Evolutionary conservation across 35 echinoderm and acorn worm species (phyloP), one percentile per base, ranked within the genome.

Genomic region (Diadema setosum): DNA sequence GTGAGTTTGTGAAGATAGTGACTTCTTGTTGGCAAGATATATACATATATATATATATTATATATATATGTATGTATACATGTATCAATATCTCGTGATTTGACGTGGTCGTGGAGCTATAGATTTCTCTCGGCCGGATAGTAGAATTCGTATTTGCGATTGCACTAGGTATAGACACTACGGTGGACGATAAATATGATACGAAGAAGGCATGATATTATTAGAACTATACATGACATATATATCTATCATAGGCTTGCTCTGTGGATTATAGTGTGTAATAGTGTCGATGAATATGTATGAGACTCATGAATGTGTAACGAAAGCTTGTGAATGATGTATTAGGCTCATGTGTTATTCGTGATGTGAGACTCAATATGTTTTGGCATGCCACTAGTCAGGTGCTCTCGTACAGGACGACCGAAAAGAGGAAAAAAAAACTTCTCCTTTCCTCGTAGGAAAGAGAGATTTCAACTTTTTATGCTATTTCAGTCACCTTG

Each of bases 391-490:
- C n/a, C n/a, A n/a, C n/a, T n/a, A n/a, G n/a, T n/a, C n/a, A n/a
- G n/a, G n/a, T n/a, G n/a, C n/a, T n/a, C n/a, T n/a, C n/a, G n/a
- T n/a, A n/a, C n/a, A n/a, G n/a, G n/a, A n/a, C n/a, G n/a, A n/a
- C n/a, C n/a, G n/a, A n/a, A n/a, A n/a, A n/a, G n/a, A n/a, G n/a
- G n/a, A n/a, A n/a, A n/a, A n/a, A n/a, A n/a, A n/a, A n/a, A n/a
- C n/a, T n/a, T n/a, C n/a, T n/a, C n/a, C n/a, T n/a, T n/a, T 67
- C 4, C 63, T 33, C 37, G 25, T 67, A 33, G 9, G 48, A 9
- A 52, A 52, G 73, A 78, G 73, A 78, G 37, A 78, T 25, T 78
- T 78, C 34, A 44, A 78, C 40, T 78, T 78, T 78, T 78, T 78
- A 78, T 44, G 73, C 73, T 78, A 33, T 18, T 41, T 67, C 30